Percentiles rank a stretch among this genome's conserved stretches.
Evolutionary conservation across 2,888 invertebrate species (phyloP).

Genomic region (Meteorus cinctellus): DNA sequence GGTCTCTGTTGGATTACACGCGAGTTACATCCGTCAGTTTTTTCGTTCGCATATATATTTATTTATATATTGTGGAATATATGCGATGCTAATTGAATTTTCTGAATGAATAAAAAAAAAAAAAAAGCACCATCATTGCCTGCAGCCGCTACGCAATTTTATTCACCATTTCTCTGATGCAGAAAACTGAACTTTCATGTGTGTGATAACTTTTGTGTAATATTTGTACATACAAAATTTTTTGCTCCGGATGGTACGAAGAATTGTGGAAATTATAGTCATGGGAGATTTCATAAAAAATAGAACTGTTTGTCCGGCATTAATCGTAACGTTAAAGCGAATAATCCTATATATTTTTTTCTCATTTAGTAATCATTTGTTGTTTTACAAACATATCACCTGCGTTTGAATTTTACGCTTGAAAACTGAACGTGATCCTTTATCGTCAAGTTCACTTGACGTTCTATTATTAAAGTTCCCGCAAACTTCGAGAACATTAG

Average conservation of each 20-base stretch:
- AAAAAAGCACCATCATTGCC: neutral
- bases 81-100: slow-evolving; percentile 30
- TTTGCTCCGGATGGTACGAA: neutral
- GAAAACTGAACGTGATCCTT: neutral
- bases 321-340: no score
- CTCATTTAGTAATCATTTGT: neutral
- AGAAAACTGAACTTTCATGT: neutral
- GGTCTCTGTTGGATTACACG: slow-evolving; percentile 24
- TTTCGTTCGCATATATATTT: slow-evolving; percentile 11
- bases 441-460: neutral
- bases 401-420: neutral
- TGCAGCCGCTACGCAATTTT: slow-evolving; percentile 3
- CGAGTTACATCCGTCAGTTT: slow-evolving; percentile 17
- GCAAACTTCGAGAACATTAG: neutral
- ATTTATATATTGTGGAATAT: slow-evolving; percentile 2
- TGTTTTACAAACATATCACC: neutral
- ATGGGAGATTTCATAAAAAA: no score
- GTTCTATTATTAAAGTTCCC: neutral
- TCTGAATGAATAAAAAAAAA: neutral
- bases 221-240: neutral
- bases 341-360: no score
- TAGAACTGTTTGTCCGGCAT: no score
- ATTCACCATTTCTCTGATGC: neutral
- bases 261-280: no score
- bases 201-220: neutral